Evolutionary conservation across 2,888 invertebrate species (phyloP), one percentile per base, ranked within the genome.

Genomic region (Parelbella ahira): DNA sequence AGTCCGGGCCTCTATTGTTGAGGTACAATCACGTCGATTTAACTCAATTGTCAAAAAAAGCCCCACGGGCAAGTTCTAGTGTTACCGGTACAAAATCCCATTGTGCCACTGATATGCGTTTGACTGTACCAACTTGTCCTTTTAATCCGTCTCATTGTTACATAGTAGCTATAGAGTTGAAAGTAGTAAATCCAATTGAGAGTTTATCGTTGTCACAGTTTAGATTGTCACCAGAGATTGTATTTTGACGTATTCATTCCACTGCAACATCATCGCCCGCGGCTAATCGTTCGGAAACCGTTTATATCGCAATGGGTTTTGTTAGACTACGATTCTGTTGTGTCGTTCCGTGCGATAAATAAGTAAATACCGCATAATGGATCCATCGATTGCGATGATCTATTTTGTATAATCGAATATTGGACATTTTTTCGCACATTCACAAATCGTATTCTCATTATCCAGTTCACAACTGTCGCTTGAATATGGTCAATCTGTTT

Each of bases 231-330:
- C 59, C 56, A 53, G 52, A 77, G 83, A 84, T 84, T 75, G 78
- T 80, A 81, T 83, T 82, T 83, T 86, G 86, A 83, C 86, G 74
- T 84, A 82, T 83, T 77, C 77, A 86, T 87, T 83, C 82, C 59
- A 80, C 75, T 67, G 67, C 51, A 51, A 68, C 60, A 75, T 79
- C 72, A 64, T 59, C 65, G 73, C 70, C 59, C 44, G 56, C 49
- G 77, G 78, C 72, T 77, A 83, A 84, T 87, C 80, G 79, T 60
- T 72, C 52, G 78, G 66, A 78, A 77, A 53, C 54, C 67, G 62
- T 61, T 53, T 58, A 53, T 67, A 72, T 68, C 65, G 53, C 47
- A 41, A 44, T 47, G 48, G 52, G 45, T 51, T 47, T 27, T 47
- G 42, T 34, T 47, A 23, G 28, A 28, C 43, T 38, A 46, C 46